These are phyloP conservation scores for Rhopalosiphum maidis DNA, from an alignment of 1,140 invertebrate genomes.

Conservation along the genomic window DNA sequence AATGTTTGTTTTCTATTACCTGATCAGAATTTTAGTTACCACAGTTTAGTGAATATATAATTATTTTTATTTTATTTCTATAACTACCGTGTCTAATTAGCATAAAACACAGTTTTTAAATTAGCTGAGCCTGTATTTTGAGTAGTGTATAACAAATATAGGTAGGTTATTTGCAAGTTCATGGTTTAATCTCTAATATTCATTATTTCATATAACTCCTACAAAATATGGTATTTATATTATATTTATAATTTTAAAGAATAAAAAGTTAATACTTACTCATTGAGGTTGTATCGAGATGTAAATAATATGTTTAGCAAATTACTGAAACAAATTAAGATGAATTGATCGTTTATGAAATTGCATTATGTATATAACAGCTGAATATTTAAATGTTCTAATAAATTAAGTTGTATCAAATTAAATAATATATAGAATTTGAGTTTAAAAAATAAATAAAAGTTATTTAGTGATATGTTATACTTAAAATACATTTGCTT, in stretches of 20 bases:
- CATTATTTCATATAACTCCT: not conserved
- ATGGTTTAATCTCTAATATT: not conserved
- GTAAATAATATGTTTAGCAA: too few species aligned
- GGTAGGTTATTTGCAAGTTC: not conserved
- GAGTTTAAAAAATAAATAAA: too few species aligned
- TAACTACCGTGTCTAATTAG: not conserved
- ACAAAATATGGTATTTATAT: not conserved
- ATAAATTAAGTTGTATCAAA: too few species aligned
- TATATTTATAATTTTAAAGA: not conserved
- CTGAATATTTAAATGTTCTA: too few species aligned
- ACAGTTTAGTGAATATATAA: not conserved
- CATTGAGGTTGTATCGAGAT: too few species aligned
- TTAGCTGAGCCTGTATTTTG: not conserved
- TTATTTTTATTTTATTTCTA: not conserved
- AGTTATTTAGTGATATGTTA: too few species aligned
- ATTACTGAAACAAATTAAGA: too few species aligned
- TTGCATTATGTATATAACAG: too few species aligned
- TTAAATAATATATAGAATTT: too few species aligned
- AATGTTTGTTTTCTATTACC: not conserved
- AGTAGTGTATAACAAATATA: not conserved
- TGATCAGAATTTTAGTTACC: not conserved
- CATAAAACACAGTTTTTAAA: not conserved
- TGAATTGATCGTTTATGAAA: too few species aligned
- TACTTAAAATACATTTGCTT: too few species aligned
- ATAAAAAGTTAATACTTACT: not conserved